Evolutionary conservation across 2,113 vertebrate species (phyloP), one percentile per base, ranked within the genome.

Genomic region (Chlamydotis undulata): DNA sequence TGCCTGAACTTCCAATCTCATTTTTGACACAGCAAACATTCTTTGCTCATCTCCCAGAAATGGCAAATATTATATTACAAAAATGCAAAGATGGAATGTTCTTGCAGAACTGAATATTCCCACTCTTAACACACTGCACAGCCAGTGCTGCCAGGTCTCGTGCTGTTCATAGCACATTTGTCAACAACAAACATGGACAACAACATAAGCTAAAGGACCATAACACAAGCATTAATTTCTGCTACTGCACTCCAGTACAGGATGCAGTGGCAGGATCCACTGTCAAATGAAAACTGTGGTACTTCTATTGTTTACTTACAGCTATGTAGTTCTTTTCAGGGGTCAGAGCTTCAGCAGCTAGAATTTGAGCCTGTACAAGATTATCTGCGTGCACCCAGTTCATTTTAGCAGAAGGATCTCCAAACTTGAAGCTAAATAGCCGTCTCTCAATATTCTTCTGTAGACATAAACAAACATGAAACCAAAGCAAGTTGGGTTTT

Each of bases 361-460:
- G 97, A 41, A 97, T 81, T 28, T 99, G 99, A 8, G 98, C 99
- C 97, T 98, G 97, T 25, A 99, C 98, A 92, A 99, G 98, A 89
- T 99, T 99, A 29, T 98, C 97, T 19, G 99, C 98, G 0, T 99
- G 99, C 3, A 99, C 98, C 99, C 99, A 99, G 98, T 99, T 99
- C 98, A 99, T 99, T 89, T 87, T 84, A 25, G 98, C 96, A 41
- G 29, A 56, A 19, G 97, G 97, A 97, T 99, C 98, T 18, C 98
- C 99, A 71, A 99, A 98, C 59, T 97, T 97, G 97, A 99, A 99
- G 85, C 95, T 98, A 88, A 99, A 98, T 29, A 99, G 85, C 63
- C 99, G 96, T 63, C 98, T 98, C 94, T 98, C 97, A 94, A 99
- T 98, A 39, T 99, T 98, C 63, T 97, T 96, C 99, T 99, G 95